Base-by-base conservation (phyloP, 92 coral and sea anemone genomes). In the Porites rus region DNA sequence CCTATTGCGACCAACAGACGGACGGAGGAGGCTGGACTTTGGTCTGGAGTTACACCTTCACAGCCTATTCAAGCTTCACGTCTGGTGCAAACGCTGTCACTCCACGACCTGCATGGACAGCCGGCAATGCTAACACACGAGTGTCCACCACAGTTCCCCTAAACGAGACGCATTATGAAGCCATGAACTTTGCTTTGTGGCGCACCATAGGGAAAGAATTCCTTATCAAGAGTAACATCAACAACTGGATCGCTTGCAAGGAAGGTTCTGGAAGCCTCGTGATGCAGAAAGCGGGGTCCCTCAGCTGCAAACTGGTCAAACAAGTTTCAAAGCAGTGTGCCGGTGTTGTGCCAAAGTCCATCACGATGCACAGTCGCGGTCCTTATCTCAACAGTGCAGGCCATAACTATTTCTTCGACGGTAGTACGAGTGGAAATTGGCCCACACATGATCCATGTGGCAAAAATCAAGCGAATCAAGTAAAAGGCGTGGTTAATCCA, bases 21-120 rank as follows among this genome's bases (percentile, higher is more conserved):
- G 66, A 43, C 6, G 90, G 63, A 1, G 90, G 90, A 10, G 90
- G 90, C 46, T 87, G 90, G 90, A 87, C 90, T 1, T 46, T 88
- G 51, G 92, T 77, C n/a, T 89, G 74, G 72, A 73, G 89, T 38
- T 89, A 89, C 62, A 83, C 79, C 54, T 89, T 89, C 68, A 89
- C 85, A 14, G 72, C 58, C 43, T 89, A 76, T 78, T 51, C 78
- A 24, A 3, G 53, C 11, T 31, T 31, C 43, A 31, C 4, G 43
- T 31, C 43, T 2, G 1, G 4, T 3, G 43, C 43, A 31, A 31
- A 31, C 43, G 87, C 87, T 83, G 69, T 73, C 72, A 83, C 71
- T 13, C 79, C 86, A 11, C 86, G 86, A 3, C 86, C 79, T 5
- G 20, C 19, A 50, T 82, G 86, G 79, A 56, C 60, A 13, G 54